Conservation (phyloP, 2,113 vertebrate genomes). For the Sapajus apella region DNA sequence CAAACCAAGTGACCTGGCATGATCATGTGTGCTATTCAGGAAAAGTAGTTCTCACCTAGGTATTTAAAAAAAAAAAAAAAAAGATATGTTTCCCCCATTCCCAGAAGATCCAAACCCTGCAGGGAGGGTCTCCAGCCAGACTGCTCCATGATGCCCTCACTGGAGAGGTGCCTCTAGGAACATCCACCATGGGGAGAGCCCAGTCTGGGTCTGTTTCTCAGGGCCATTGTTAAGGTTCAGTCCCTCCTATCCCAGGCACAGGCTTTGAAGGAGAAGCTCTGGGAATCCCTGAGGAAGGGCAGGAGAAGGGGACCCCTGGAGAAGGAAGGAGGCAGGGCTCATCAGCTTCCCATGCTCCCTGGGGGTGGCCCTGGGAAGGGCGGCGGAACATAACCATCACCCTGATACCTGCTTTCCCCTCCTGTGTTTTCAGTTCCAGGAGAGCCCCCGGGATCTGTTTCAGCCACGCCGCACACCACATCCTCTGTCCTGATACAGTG, state of each 20-base stretch:
- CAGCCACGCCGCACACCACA: constrained; percentile 93
- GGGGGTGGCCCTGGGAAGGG: rapidly evolving
- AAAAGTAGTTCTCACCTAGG: neutral
- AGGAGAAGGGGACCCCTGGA: too few relatives aligned
- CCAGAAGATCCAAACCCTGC: neutral
- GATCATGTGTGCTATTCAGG: neutral
- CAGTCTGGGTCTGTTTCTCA: rapidly evolving
- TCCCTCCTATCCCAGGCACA: neutral
- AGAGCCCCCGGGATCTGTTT: constrained; percentile 91
- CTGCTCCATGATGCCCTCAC: rapidly evolving
- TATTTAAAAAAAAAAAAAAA: neutral
- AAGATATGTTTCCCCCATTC: neutral
- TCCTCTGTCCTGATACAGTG: constrained; percentile 96
- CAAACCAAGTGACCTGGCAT: neutral
- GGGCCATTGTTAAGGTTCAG: too few relatives aligned
- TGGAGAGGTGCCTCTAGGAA: too few relatives aligned
- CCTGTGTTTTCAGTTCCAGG: constrained; percentile 88
- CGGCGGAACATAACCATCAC: rapidly evolving
- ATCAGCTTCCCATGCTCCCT: rapidly evolving
- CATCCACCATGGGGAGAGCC: neutral
- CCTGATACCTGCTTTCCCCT: neutral
- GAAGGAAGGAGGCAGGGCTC: rapidly evolving
- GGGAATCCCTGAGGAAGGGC: neutral
- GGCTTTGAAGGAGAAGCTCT: rapidly evolving
- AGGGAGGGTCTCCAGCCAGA: neutral